phyloP scores from a whole-genome alignment of 2,113 vertebrate species.

The Terrapene triunguis region DNA sequence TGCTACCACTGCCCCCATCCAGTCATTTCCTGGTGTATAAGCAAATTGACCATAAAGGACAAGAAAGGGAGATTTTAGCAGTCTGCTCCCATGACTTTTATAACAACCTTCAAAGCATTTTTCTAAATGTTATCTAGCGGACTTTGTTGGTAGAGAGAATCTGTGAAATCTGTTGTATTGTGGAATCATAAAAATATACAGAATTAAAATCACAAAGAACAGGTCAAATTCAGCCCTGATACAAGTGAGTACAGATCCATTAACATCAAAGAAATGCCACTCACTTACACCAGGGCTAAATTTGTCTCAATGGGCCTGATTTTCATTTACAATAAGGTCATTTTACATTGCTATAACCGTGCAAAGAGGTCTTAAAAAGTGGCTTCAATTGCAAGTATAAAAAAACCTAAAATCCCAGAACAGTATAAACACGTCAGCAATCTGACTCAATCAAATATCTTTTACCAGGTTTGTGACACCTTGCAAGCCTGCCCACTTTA shows the following conservation, averaged over 20 bases:
- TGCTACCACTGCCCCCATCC: neutral
- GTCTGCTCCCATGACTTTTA: neutral
- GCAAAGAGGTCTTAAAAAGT: neutral
- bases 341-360: neutral
- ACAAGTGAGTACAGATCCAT: neutral
- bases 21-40: neutral
- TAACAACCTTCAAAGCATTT: neutral
- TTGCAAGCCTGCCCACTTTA: neutral
- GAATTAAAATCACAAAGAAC: neutral
- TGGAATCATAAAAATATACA: neutral
- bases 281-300: neutral
- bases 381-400: neutral
- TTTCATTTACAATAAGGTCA: neutral
- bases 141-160: neutral
- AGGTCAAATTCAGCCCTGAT: neutral
- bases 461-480: neutral
- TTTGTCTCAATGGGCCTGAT: neutral
- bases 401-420: neutral
- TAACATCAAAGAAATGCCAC: neutral
- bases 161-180: neutral
- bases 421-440: neutral
- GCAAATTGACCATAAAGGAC: fast-evolving
- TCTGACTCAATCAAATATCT: neutral
- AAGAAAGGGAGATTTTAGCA: neutral
- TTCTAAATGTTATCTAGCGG: neutral